phyloP scores from a whole-genome alignment of 2,888 invertebrate species.

The Phasia obesa region DNA sequence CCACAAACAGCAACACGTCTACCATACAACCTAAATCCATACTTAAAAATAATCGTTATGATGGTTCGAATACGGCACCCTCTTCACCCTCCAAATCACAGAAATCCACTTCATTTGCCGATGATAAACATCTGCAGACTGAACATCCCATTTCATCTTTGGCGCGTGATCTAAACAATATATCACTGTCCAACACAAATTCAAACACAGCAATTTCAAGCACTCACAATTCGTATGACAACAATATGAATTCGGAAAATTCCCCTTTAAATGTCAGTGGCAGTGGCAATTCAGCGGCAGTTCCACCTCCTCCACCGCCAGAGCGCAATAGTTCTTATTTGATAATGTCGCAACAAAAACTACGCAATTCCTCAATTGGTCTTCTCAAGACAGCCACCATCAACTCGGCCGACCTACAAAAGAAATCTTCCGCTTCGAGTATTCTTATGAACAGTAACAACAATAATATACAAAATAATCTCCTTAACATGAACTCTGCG shows the following conservation, averaged over 20 bases:
- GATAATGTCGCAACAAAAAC: slow-evolving; percentile 87
- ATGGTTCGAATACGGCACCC: slow-evolving; percentile 77
- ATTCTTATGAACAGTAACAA: slow-evolving; percentile 73
- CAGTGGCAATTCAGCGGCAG: slow-evolving; percentile 55
- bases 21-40: slow-evolving; percentile 82
- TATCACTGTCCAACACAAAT: slow-evolving; percentile 73
- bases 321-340: slow-evolving; percentile 94
- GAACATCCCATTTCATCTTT: slow-evolving; percentile 79
- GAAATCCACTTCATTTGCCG: slow-evolving; percentile 82
- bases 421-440: slow-evolving; percentile 72
- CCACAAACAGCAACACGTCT: slow-evolving; percentile 67
- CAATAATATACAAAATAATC: slow-evolving; percentile 75
- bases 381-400: slow-evolving; percentile 78
- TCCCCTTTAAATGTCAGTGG: slow-evolving; percentile 1
- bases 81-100: slow-evolving; percentile 82
- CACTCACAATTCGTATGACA: slow-evolving; percentile 28
- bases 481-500: slow-evolving; percentile 67
- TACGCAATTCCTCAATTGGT: slow-evolving; percentile 76
- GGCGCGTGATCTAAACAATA: slow-evolving; percentile 78
- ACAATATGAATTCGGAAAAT: slow-evolving; percentile 72
- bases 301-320: slow-evolving; percentile 89
- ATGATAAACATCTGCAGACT: slow-evolving; percentile 79
- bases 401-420: slow-evolving; percentile 76
- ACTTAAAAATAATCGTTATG: slow-evolving; percentile 81
- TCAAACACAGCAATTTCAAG: slow-evolving; percentile 30